phyloP scores from a whole-genome alignment of 2,113 vertebrate genomes.

The Vulpes ferrilata region DNA sequence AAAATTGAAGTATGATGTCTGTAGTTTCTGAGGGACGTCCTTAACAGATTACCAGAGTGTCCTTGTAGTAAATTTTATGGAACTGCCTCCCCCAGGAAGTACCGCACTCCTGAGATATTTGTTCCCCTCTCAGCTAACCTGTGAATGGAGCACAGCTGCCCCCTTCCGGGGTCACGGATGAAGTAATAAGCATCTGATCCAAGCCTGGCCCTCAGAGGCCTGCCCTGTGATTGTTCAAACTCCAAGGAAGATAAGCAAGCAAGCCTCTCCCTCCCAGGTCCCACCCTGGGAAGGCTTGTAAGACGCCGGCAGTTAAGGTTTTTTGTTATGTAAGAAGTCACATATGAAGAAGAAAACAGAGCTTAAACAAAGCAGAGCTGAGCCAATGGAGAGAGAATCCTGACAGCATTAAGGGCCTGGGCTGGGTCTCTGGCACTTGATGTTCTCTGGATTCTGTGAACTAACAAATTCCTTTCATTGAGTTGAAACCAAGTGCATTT shows the following conservation, averaged over 20 bases:
- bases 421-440: background rate
- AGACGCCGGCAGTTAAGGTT: background rate
- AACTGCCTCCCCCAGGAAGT: too few relatives aligned
- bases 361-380: background rate
- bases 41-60: too few relatives aligned
- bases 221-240: too few relatives aligned
- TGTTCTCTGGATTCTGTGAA: background rate
- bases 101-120: background rate
- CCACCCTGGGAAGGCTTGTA: background rate
- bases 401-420: background rate
- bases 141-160: background rate
- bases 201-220: background rate
- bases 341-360: background rate
- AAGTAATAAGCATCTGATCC: background rate
- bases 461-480: background rate
- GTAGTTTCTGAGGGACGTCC: background rate
- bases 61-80: background rate
- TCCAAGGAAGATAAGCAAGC: background rate
- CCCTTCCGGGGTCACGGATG: too few relatives aligned
- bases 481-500: background rate
- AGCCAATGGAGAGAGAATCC: background rate
- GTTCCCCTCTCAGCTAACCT: background rate
- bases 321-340: background rate
- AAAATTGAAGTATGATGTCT: background rate
- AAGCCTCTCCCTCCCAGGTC: background rate